Evolutionary conservation across 2,888 invertebrate species (phyloP).

Genomic region (Elysia crispata): DNA sequence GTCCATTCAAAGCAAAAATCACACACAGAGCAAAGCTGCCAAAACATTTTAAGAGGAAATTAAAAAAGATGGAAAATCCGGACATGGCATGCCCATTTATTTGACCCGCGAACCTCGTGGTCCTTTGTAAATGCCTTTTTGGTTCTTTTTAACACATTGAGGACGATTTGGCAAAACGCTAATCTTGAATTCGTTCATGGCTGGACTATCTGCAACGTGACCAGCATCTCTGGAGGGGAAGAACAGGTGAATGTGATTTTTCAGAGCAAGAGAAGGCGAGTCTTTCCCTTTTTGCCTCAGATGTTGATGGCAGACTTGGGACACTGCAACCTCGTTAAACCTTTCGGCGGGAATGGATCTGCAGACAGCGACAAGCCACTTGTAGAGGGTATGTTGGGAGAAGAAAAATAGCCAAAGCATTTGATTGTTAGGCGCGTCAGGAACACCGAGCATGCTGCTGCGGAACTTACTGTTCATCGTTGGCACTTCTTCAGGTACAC

Average conservation of each 20-base stretch:
- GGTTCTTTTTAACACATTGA: too few relatives aligned
- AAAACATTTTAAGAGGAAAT: too few relatives aligned
- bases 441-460: constrained; percentile 14
- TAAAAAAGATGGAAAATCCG: too few relatives aligned
- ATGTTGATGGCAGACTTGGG: too few relatives aligned
- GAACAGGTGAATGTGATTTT: constrained; percentile 9
- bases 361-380: constrained; percentile 32
- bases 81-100: too few relatives aligned
- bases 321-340: not conserved
- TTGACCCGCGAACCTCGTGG: too few relatives aligned
- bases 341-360: not conserved
- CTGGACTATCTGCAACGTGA: too few relatives aligned
- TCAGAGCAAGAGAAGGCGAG: not conserved
- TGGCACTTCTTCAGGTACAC: not conserved
- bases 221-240: not conserved
- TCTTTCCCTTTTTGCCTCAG: not conserved
- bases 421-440: constrained; percentile 11
- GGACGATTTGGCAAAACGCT: too few relatives aligned
- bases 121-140: too few relatives aligned
- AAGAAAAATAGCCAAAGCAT: constrained; percentile 30
- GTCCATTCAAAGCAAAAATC: too few relatives aligned
- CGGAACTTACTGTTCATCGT: not conserved
- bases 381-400: not conserved
- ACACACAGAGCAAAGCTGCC: too few relatives aligned
- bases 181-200: too few relatives aligned